Evolutionary conservation across 2,797 vertebrate genomes (phyloP).

Genomic region (Phrynocephalus guinanensis): DNA sequence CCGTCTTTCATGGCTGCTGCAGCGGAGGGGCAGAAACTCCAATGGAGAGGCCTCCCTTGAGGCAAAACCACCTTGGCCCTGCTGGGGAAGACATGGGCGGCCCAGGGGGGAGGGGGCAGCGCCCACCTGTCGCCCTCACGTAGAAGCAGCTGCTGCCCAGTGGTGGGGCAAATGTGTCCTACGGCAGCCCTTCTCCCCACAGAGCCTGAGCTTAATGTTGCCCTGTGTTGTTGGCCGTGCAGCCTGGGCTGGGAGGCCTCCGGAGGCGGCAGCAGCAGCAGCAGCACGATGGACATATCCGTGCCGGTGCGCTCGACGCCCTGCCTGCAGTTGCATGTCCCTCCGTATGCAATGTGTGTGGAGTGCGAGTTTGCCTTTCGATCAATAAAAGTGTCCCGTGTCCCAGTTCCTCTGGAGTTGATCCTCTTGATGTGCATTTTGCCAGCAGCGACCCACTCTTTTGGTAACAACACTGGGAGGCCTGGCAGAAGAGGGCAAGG

Average conservation of each 20-base stretch:
- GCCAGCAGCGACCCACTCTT: neutral
- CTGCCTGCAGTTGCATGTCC: slow-evolving; percentile 33
- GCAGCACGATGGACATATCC: neutral
- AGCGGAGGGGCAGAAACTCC: neutral
- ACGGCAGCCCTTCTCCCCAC: too few relatives aligned
- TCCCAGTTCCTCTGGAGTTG: slow-evolving; percentile 42
- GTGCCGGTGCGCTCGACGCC: slow-evolving; percentile 39
- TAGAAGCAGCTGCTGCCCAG: neutral
- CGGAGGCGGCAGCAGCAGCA: neutral
- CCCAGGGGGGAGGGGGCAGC: neutral
- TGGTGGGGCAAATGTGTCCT: neutral
- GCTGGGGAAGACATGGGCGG: neutral
- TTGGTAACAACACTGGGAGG: too few relatives aligned
- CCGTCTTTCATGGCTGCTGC: neutral
- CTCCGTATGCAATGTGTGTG: slow-evolving; percentile 43
- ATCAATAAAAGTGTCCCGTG: slow-evolving; percentile 54
- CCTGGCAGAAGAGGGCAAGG: neutral
- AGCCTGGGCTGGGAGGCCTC: neutral
- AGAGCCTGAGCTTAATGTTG: neutral
- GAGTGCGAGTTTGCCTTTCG: slow-evolving; percentile 26
- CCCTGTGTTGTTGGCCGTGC: neutral
- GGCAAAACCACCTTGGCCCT: neutral
- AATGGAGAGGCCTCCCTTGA: neutral
- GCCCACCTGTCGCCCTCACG: neutral
- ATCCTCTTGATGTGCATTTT: neutral